phyloP scores from a whole-genome alignment of 2,888 invertebrate species.

The Himalopsyche kuldschensis region DNA sequence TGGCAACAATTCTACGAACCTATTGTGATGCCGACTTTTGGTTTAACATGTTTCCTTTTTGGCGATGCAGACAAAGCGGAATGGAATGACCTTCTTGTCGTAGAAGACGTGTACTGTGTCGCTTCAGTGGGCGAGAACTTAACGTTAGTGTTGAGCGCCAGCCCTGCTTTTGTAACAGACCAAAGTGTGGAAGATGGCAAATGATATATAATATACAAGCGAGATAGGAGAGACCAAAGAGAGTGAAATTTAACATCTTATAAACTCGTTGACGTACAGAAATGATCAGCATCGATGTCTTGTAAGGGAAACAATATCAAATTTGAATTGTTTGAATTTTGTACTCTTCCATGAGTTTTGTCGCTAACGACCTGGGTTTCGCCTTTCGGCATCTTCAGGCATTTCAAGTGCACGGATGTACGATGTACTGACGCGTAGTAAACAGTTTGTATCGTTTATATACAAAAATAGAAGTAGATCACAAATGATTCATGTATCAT shows the following conservation, averaged over 20 bases:
- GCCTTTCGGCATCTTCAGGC: too few relatives aligned
- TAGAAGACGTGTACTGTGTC: constrained; percentile 1
- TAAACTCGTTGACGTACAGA: not conserved
- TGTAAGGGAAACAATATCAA: too few relatives aligned
- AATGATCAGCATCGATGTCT: not conserved
- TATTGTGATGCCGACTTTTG: constrained; percentile 61
- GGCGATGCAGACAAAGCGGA: constrained; percentile 41
- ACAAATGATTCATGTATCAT: too few relatives aligned
- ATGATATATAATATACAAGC: not conserved
- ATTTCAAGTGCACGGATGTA: too few relatives aligned
- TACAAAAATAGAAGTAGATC: too few relatives aligned
- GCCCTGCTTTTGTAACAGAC: constrained; percentile 49
- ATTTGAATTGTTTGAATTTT: too few relatives aligned
- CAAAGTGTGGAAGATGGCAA: constrained; percentile 23
- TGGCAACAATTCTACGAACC: constrained; percentile 51
- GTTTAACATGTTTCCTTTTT: constrained; percentile 54
- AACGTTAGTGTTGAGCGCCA: constrained; percentile 50
- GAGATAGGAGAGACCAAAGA: not conserved
- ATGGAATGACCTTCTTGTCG: constrained; percentile 23
- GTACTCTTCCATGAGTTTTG: too few relatives aligned
- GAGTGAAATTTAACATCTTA: not conserved
- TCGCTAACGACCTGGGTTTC: too few relatives aligned
- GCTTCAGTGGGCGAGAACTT: constrained; percentile 37
- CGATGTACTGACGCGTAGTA: too few relatives aligned
- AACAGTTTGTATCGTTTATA: too few relatives aligned